These are phyloP conservation scores for Malurus alboscapulatus DNA, from an alignment of 2,113 vertebrate genomes.

Conservation along the genomic window DNA sequence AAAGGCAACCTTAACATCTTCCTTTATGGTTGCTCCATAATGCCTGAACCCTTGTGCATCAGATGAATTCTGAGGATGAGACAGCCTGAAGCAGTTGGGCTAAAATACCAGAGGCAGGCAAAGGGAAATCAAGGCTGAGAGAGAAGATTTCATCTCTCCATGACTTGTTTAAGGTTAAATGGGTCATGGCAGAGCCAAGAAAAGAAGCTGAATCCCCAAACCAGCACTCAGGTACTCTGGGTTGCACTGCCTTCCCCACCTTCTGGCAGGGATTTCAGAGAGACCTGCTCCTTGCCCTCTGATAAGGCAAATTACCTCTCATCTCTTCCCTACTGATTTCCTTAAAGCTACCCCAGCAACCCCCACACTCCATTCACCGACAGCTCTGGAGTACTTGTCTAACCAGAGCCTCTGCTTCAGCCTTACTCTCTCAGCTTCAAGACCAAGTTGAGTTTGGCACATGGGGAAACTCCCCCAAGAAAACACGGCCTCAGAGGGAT, in stretches of 20 bases:
- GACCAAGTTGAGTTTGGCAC: not conserved
- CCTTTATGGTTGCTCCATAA: not conserved
- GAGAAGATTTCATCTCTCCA: not conserved
- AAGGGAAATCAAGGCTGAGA: not conserved
- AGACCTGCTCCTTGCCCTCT: conserved; percentile 14
- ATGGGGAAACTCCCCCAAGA: not conserved
- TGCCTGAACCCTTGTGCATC: not conserved
- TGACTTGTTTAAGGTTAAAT: not conserved
- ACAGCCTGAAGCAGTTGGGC: not conserved
- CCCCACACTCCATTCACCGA: not conserved
- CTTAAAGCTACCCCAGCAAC: conserved; percentile 30
- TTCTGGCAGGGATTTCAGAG: conserved; percentile 21
- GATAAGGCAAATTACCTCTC: conserved; percentile 41
- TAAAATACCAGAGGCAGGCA: not conserved
- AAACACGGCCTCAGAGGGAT: not conserved
- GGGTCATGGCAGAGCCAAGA: not conserved
- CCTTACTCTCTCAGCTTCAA: not conserved
- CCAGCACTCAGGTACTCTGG: not conserved
- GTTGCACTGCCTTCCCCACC: not conserved
- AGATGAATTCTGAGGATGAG: not conserved
- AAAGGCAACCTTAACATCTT: not conserved
- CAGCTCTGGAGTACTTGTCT: not conserved
- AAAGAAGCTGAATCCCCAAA: not conserved
- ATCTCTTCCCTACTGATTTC: conserved; percentile 42
- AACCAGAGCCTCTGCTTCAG: conserved; percentile 54